Percentiles rank a stretch among this genome's conserved stretches.
Conservation (phyloP, 1,140 invertebrate genomes). For the Thrips palmi region DNA sequence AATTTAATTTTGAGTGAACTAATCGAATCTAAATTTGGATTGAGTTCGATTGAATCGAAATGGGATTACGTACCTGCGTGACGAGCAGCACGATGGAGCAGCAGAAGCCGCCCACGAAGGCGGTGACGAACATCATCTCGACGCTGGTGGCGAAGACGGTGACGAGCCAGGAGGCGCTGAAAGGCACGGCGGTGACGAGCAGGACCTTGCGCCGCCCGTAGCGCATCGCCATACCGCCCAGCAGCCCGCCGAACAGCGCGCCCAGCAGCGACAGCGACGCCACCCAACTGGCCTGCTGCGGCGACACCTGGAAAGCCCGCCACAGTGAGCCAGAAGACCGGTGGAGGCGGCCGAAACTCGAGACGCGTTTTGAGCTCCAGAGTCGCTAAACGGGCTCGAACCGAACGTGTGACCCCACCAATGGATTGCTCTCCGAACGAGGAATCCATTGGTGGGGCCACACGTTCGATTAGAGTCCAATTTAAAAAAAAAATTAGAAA, state of each 20-base stretch:
- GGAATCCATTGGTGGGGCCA: too few relatives aligned
- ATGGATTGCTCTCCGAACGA: too few relatives aligned
- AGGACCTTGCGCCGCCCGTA: conserved; percentile 48
- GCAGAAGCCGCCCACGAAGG: conserved; percentile 59
- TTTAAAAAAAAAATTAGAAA: too few relatives aligned
- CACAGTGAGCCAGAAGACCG: too few relatives aligned
- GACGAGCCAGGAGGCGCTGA: conserved; percentile 54
- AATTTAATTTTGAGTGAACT: too few relatives aligned
- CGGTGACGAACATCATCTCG: conserved; percentile 54
- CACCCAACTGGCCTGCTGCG: conserved; percentile 65
- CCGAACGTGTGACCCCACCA: too few relatives aligned
- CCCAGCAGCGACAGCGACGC: conserved; percentile 52
- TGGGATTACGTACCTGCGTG: conserved; percentile 46
- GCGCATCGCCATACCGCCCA: conserved; percentile 54
- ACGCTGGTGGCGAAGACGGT: conserved; percentile 55
- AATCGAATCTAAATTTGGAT: too few relatives aligned
- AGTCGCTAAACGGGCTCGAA: too few relatives aligned
- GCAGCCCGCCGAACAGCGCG: conserved; percentile 54
- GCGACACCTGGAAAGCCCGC: conserved; percentile 41
- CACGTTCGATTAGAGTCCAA: too few relatives aligned
- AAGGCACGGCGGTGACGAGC: conserved; percentile 44
- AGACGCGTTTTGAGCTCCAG: too few relatives aligned
- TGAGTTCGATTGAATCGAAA: too few relatives aligned
- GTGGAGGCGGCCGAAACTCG: too few relatives aligned
- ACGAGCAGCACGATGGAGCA: conserved; percentile 62